phyloP scores from a whole-genome alignment of 2,113 vertebrate genomes.

The Phyllostomus discolor region DNA sequence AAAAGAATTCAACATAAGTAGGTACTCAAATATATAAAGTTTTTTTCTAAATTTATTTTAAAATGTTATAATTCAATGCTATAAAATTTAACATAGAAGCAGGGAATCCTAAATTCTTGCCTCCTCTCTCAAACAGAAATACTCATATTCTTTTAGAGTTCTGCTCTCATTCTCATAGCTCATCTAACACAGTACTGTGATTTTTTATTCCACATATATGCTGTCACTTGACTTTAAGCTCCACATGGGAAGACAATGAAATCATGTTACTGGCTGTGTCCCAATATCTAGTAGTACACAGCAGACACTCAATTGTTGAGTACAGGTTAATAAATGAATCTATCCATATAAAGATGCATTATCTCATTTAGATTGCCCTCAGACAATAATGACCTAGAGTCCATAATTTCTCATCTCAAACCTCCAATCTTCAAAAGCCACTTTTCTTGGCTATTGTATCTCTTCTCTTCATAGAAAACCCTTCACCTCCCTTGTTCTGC shows the following conservation, averaged over 20 bases:
- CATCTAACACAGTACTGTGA: not conserved
- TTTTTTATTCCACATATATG: not conserved
- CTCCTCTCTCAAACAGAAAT: not conserved
- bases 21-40: not conserved
- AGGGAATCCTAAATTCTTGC: not conserved
- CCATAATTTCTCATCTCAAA: not conserved
- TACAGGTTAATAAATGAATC: not conserved
- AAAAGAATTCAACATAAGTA: not conserved
- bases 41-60: slow-evolving; percentile 19
- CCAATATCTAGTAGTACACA: not conserved
- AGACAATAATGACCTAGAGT: not conserved
- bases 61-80: not conserved
- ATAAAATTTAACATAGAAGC: not conserved
- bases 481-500: not conserved
- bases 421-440: not conserved
- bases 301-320: not conserved
- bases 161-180: not conserved
- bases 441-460: not conserved
- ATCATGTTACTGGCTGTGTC: not conserved
- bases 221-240: not conserved
- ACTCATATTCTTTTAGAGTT: not conserved
- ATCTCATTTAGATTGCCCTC: not conserved
- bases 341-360: not conserved
- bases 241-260: not conserved
- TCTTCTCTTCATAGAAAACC: not conserved